Evolutionary conservation across 1,140 invertebrate genomes (phyloP).

Genomic region (Uloborus diversus): DNA sequence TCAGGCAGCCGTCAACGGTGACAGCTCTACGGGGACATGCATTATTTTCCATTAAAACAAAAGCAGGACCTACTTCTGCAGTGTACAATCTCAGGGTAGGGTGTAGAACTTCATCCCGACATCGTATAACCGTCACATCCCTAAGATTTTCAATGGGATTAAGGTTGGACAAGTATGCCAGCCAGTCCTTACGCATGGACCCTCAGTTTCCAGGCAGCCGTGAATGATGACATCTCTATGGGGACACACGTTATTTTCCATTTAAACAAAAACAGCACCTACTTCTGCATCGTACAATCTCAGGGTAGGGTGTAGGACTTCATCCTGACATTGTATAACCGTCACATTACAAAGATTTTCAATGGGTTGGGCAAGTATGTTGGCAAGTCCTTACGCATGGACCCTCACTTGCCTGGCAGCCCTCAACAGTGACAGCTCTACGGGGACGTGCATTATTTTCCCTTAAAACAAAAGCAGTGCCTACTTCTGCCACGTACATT

Average conservation of each 20-base stretch:
- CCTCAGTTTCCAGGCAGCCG: neutral
- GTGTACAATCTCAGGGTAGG: neutral
- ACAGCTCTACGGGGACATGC: neutral
- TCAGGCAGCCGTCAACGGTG: neutral
- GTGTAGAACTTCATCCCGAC: too few species aligned
- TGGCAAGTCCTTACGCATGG: too few species aligned
- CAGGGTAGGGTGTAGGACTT: too few species aligned
- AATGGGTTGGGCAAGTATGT: too few species aligned
- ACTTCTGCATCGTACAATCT: neutral
- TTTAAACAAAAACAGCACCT: neutral
- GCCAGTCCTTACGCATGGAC: too few species aligned
- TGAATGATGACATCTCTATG: neutral
- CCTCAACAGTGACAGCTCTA: neutral
- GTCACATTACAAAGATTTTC: too few species aligned
- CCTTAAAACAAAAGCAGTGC: neutral
- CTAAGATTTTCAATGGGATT: too few species aligned
- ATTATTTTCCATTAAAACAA: neutral
- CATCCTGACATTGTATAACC: too few species aligned
- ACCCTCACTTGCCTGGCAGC: neutral
- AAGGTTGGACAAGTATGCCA: too few species aligned
- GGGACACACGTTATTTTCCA: neutral
- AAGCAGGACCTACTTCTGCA: neutral
- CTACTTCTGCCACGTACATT: neutral
- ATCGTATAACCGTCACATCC: too few species aligned
- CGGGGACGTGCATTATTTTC: neutral